Conservation (phyloP, 92 coral and sea anemone species). For the Parazoanthus swiftii region DNA sequence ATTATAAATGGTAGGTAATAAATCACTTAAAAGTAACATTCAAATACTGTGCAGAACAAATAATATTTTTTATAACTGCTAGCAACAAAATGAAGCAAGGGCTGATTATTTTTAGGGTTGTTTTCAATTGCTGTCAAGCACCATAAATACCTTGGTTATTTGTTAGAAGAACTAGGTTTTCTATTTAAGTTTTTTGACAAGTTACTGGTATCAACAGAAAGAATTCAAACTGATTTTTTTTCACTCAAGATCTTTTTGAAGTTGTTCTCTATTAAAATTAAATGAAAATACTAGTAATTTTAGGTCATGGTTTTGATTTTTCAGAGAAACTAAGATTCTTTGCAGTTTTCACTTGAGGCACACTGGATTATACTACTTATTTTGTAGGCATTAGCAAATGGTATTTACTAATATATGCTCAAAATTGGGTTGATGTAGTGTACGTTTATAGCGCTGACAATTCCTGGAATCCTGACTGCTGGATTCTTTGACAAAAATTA, state of each 20-base stretch:
- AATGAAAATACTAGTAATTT: too few species aligned
- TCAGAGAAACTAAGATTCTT: neutral
- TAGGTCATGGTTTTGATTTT: neutral
- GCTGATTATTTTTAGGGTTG: neutral
- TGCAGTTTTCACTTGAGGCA: neutral
- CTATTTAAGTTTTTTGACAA: neutral
- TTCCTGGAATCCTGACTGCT: neutral
- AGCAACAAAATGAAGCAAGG: neutral
- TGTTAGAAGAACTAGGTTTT: neutral
- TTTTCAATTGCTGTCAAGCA: slow-evolving; percentile 15
- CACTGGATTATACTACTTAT: neutral
- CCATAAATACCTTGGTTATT: neutral
- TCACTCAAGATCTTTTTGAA: neutral
- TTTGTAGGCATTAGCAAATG: neutral
- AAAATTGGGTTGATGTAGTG: neutral
- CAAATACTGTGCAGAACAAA: neutral
- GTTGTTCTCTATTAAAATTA: too few species aligned
- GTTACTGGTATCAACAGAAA: neutral
- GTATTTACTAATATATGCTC: neutral
- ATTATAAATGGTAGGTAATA: too few species aligned
- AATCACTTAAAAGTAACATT: neutral
- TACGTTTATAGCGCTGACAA: neutral
- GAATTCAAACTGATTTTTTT: neutral
- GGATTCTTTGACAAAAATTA: slow-evolving; percentile 3
- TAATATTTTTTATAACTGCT: neutral